Conservation (phyloP, 1,140 invertebrate genomes). For the Idris sp. region DNA sequence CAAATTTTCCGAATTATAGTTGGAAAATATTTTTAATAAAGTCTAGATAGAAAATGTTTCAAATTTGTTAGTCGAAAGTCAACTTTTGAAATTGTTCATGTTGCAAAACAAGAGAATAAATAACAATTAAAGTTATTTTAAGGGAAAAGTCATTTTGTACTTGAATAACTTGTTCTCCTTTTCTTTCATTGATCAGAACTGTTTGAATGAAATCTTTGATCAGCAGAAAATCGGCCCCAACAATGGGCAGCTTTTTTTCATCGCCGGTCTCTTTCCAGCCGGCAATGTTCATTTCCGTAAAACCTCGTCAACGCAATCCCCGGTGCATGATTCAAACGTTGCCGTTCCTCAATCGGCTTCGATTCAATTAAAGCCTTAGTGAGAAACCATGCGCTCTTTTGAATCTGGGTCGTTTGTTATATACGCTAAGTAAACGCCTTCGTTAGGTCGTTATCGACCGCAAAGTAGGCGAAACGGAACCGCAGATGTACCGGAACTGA, state of each 20-base stretch:
- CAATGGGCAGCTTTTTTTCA: conserved; percentile 19
- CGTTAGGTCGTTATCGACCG: conserved; percentile 37
- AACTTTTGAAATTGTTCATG: no score
- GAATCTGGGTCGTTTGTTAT: conserved; percentile 39
- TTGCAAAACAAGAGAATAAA: no score
- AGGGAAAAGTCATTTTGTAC: no score
- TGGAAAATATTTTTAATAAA: no score
- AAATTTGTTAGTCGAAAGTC: no score
- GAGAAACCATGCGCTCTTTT: conserved; percentile 38
- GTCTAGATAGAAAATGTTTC: no score
- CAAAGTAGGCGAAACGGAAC: conserved; percentile 58
- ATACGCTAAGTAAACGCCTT: conserved; percentile 23
- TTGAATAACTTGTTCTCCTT: background rate
- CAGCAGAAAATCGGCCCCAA: conserved; percentile 35
- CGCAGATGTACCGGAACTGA: conserved; percentile 48
- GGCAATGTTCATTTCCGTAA: conserved; percentile 38
- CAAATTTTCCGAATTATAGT: no score
- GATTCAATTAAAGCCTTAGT: conserved; percentile 49
- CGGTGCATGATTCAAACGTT: conserved; percentile 32
- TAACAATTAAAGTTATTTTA: no score
- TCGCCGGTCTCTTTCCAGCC: conserved; percentile 10
- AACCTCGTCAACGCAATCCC: conserved; percentile 42
- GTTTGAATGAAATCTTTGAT: conserved; percentile 21
- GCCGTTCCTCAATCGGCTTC: conserved; percentile 37
- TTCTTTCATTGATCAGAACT: background rate